These are phyloP conservation scores for Thymelicus acteon DNA, from an alignment of 2,888 invertebrate genomes.

Conservation along the genomic window DNA sequence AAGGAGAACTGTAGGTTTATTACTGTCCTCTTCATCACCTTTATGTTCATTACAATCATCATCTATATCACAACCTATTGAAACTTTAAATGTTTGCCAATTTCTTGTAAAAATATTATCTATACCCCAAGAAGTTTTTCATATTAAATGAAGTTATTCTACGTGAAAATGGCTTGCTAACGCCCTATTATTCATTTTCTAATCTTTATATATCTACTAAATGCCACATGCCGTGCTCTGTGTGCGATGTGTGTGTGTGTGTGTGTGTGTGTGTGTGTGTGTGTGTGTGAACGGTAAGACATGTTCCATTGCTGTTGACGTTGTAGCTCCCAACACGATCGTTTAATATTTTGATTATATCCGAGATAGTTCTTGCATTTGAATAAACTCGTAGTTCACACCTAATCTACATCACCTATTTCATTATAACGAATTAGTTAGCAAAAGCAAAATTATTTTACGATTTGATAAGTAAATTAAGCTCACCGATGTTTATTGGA, in stretches of 20 bases:
- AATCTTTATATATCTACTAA: no score
- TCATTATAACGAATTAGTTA: constrained; percentile 19
- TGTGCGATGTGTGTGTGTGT: no score
- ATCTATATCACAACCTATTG: no score
- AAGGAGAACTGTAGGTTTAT: no score
- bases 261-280: no score
- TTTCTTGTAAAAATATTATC: no score
- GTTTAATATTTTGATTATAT: not conserved
- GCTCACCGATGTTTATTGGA: constrained; percentile 23
- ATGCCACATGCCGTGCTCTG: no score
- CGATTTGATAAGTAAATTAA: constrained; percentile 13
- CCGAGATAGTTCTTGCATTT: constrained; percentile 1
- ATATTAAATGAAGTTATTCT: not conserved
- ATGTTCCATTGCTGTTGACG: not conserved
- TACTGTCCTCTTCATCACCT: no score
- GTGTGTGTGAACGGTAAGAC: not conserved
- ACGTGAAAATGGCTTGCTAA: not conserved
- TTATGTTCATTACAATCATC: no score
- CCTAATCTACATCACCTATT: constrained; percentile 1
- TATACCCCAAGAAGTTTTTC: no score
- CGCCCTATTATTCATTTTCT: no score
- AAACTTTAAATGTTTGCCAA: no score
- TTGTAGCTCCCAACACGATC: not conserved
- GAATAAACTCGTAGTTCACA: constrained; percentile 3
- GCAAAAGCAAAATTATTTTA: constrained; percentile 22